Evolutionary conservation across 2,113 vertebrate species (phyloP), one percentile per base, ranked within the genome.

Genomic region (Lampris incognitus): DNA sequence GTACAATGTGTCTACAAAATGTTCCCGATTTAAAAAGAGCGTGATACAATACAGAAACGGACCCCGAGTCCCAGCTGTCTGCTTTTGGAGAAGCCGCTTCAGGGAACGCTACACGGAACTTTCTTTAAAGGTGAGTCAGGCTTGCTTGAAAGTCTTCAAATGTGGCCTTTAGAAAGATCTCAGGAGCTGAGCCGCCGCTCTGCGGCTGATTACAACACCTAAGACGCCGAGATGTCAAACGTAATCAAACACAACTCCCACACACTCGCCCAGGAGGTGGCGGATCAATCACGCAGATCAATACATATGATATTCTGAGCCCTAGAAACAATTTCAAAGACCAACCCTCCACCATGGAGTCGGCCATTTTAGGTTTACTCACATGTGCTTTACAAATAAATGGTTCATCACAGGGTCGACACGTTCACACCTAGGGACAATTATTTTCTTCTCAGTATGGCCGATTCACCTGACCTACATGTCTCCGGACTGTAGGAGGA

Each of bases 71-170:
- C 4, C 50, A 24, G 61, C 6, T 0, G 2, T 57, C 0, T 40
- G 39, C 44, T 66, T 42, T 49, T 9, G 49, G 24, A 65, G 2
- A 73, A 73, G 37, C 48, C 67, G 36, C 62, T 72, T 63, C 10
- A 36, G 3, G 9, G 5, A 49, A 6, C 37, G 48, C n/a, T 44
- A 52, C 64, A 72, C 9, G 3, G 50, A 76, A 39, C 54, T 2
- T 77, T 58, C 60, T 60, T 40, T n/a, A 60, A 5, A 64, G 59
- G 60, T 69, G 50, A 66, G 48, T 72, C 65, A 58, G 44, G 37
- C 64, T 57, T 60, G 57, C 10, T 44, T 74, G 41, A 61, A 76
- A 57, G 50, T 49, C 66, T 64, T 78, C 67, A 64, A 42, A 48
- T 48, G 24, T 24, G 5, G 39, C 51, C 52, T 44, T 70, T 71